A percentile compares a stretch with the other conserved stretches of the same genome.
Evolutionary conservation across 2,888 invertebrate species (phyloP).

Genomic region (Himalopsyche japonica): DNA sequence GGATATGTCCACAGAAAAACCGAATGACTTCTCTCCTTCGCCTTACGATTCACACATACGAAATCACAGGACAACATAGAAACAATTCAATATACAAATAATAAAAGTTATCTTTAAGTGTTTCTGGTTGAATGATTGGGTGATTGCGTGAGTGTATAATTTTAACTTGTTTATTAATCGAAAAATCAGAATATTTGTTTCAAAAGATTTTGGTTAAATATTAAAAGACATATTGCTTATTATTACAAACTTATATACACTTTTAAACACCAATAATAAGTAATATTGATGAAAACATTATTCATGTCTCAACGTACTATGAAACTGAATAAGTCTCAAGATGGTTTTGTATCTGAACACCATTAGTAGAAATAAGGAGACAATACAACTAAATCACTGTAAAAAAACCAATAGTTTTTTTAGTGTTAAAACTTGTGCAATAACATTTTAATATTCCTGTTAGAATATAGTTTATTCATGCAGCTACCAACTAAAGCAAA

Average conservation of each 20-base stretch:
- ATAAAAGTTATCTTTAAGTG: not conserved
- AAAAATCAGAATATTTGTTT: too few relatives aligned
- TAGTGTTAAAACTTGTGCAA: not conserved
- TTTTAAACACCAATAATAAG: too few relatives aligned
- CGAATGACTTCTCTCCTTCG: not conserved
- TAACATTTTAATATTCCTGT: not conserved
- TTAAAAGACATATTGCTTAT: too few relatives aligned
- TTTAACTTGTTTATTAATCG: too few relatives aligned
- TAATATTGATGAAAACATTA: too few relatives aligned
- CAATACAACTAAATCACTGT: too few relatives aligned
- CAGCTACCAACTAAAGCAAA: not conserved
- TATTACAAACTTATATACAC: too few relatives aligned
- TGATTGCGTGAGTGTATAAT: not conserved
- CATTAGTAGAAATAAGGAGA: too few relatives aligned
- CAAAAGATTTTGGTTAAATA: too few relatives aligned
- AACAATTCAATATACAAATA: not conserved
- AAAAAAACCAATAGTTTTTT: not conserved
- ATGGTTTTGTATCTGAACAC: too few relatives aligned
- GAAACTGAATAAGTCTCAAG: too few relatives aligned
- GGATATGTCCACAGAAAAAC: not conserved
- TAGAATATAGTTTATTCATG: not conserved
- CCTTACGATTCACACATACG: constrained; percentile 29
- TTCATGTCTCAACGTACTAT: too few relatives aligned
- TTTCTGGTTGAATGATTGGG: not conserved
- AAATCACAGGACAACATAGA: constrained; percentile 34